These are phyloP conservation scores for Xenopus borealis DNA, from an alignment of 2,113 vertebrate species.

Conservation along the genomic window DNA sequence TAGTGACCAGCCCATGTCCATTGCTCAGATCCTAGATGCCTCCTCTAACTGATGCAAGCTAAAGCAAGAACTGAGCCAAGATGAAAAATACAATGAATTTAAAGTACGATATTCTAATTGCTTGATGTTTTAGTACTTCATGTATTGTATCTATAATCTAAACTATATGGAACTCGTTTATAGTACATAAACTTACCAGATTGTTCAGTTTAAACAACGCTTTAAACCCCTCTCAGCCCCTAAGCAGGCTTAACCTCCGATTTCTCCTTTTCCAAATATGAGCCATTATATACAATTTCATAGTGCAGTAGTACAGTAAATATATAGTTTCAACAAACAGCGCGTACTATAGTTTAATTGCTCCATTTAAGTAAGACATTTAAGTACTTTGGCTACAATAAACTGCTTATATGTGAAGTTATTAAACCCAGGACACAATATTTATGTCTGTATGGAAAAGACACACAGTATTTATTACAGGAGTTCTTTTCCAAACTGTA, in stretches of 20 bases:
- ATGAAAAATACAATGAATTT: no score
- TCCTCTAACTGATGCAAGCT: no score
- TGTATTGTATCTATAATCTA: no score
- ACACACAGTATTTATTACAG: conserved; percentile 38
- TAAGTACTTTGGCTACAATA: conserved; percentile 36
- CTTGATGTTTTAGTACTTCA: no score
- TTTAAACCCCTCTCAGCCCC: neutral
- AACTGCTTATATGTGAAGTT: conserved; percentile 33
- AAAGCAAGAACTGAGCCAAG: no score
- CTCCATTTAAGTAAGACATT: conserved; percentile 37
- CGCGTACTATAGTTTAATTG: conserved; percentile 38
- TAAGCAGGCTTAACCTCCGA: neutral
- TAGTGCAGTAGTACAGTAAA: conserved; percentile 26
- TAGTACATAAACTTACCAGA: neutral
- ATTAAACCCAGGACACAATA: conserved; percentile 41
- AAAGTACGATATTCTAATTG: no score
- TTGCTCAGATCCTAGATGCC: no score
- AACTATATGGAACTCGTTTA: neutral
- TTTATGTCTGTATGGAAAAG: conserved; percentile 41
- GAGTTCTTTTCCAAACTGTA: conserved; percentile 36
- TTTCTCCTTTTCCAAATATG: conserved; percentile 4
- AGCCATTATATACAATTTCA: conserved; percentile 20
- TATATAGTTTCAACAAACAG: conserved; percentile 36
- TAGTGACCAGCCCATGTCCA: no score
- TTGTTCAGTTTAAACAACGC: conserved; percentile 4